Base-by-base conservation (phyloP, 1,140 invertebrate genomes). In the Penaeus vannamei region DNA sequence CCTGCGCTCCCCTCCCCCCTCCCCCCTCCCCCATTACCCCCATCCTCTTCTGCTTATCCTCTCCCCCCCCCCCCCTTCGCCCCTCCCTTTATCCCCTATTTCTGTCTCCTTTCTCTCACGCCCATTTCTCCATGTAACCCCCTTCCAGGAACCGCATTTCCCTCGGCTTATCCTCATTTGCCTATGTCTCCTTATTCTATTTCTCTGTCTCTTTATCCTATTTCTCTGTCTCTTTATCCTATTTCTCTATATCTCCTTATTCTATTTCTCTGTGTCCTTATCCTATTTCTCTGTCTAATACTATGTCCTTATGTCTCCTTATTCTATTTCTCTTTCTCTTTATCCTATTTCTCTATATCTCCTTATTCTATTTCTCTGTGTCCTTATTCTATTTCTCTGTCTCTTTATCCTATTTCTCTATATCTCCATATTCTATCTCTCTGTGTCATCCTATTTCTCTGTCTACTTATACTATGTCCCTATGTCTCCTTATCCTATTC, bases 131-230 rank as follows among this genome's bases (percentile, higher is more conserved):
- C 59, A 36, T 85, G 29, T 69, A 8, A 76, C 42, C 36, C 23
- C 69, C 36, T 19, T 60, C 84, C 36, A n/a, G n/a, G n/a, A n/a
- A n/a, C n/a, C n/a, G n/a, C 64, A 59, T 36, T 85, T 69, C 72
- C 84, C 76, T 69, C 72, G 42, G 59, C 84, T 85, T 64, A 76
- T 69, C 76, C 64, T 85, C 84, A 60, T 69, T 76, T 64, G 59
- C 84, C 76, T 64, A 60, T 64, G 59, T 69, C 76, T 32, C 46
- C 36, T 72, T 22, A 32, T 53, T 76, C 66, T 32, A 36, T 76
- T 29, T 32, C 66, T 77, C 69, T 85, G 23, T 61, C 69, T 86
- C 64, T 76, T 14, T 77, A n/a, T 76, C n/a, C 26, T 32, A 8
- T 61, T 59, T 32, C 83, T 26, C 29, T 23, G 20, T n/a, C 46